Evolutionary conservation across 2,888 invertebrate genomes (phyloP).

Genomic region (Perizoma affinitatum): DNA sequence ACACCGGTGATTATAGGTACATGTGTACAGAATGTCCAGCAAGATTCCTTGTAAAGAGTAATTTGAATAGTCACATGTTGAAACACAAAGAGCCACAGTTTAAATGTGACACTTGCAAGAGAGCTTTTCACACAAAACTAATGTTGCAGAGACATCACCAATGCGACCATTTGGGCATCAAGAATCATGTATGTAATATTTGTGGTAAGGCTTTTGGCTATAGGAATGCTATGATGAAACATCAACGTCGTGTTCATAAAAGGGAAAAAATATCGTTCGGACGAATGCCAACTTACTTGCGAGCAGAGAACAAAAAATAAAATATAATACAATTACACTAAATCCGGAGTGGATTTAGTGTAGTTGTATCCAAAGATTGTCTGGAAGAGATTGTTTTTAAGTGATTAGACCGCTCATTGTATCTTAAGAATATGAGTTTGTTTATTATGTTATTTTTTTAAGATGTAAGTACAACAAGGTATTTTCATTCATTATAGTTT

Average conservation of each 20-base stretch:
- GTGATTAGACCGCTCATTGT: no score
- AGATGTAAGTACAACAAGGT: no score
- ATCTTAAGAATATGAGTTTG: no score
- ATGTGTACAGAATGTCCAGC: constrained; percentile 67
- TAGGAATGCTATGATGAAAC: constrained; percentile 65
- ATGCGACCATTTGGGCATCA: constrained; percentile 62
- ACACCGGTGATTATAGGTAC: constrained; percentile 59
- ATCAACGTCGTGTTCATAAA: constrained; percentile 63
- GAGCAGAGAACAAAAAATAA: constrained; percentile 40
- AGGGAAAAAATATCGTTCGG: constrained; percentile 55
- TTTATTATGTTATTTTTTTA: no score
- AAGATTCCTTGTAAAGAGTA: constrained; percentile 59
- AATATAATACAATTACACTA: not conserved
- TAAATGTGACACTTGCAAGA: constrained; percentile 60
- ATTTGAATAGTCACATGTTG: constrained; percentile 59
- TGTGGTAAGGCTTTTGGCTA: constrained; percentile 67
- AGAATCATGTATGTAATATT: constrained; percentile 61
- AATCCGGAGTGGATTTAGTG: no score
- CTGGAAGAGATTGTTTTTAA: no score
- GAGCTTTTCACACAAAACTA: constrained; percentile 57
- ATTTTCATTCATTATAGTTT: no score
- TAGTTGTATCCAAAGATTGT: no score
- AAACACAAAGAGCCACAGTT: constrained; percentile 60
- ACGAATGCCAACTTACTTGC: constrained; percentile 55
- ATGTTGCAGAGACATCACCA: constrained; percentile 57